A percentile compares a stretch with the other conserved stretches of the same genome.
phyloP scores from a whole-genome alignment of 2,113 vertebrate genomes.

The Motacilla tschutschensis region DNA sequence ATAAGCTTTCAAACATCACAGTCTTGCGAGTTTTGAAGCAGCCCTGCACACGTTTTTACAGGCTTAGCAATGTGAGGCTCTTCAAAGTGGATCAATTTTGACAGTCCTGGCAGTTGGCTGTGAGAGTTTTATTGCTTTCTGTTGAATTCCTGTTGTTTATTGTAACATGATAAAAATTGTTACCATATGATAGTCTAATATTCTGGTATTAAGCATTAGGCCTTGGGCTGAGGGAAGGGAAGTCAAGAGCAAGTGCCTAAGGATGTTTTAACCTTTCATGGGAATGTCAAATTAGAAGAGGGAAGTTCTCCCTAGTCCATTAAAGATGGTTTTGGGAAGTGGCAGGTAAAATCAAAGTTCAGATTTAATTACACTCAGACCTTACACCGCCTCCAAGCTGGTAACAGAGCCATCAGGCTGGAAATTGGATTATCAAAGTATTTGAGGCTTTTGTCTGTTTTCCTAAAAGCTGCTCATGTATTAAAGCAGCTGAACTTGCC shows the following conservation, averaged over 20 bases:
- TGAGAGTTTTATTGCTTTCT: constrained; percentile 61
- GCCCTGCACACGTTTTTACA: background rate
- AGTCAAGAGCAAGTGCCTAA: background rate
- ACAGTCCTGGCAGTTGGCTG: constrained; percentile 60
- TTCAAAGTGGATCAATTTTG: constrained; percentile 62
- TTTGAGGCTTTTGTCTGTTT: background rate
- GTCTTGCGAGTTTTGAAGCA: background rate
- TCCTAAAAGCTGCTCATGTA: accelerated
- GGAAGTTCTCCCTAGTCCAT: background rate
- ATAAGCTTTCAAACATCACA: background rate
- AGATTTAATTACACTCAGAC: background rate
- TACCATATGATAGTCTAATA: constrained; percentile 63
- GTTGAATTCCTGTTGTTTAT: constrained; percentile 70
- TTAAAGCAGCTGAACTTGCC: background rate
- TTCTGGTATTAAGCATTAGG: constrained; percentile 18
- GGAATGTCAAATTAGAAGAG: background rate
- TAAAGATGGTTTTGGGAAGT: background rate
- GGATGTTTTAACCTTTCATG: constrained; percentile 42
- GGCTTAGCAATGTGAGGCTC: constrained; percentile 17
- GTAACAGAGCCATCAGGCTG: background rate
- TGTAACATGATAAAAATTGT: constrained; percentile 72
- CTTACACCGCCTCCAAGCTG: background rate
- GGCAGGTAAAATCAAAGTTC: background rate
- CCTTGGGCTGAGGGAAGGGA: background rate
- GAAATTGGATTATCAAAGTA: background rate